A percentile compares a stretch with the other conserved stretches of the same genome.
These are phyloP conservation scores for Penaeus monodon DNA, from an alignment of 2,888 invertebrate genomes.

Conservation along the genomic window DNA sequence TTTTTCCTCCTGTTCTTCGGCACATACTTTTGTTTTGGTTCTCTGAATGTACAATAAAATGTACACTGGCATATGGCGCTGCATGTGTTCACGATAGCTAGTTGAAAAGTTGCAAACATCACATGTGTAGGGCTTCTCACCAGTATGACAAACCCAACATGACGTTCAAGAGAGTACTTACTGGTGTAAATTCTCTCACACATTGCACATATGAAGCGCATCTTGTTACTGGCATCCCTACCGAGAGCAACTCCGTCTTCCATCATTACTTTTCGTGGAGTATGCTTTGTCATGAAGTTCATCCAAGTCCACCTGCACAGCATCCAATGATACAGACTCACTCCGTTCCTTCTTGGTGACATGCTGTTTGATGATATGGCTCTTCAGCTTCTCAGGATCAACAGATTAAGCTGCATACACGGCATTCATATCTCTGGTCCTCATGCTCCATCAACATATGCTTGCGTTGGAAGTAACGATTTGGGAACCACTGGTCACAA, in stretches of 20 bases:
- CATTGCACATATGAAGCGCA: constrained; percentile 62
- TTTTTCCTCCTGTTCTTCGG: constrained; percentile 57
- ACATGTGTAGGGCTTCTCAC: constrained; percentile 62
- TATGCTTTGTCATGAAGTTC: constrained; percentile 60
- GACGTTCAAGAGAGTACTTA: constrained; percentile 63
- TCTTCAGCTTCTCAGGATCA: constrained; percentile 63
- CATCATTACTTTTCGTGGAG: constrained; percentile 64
- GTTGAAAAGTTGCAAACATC: constrained; percentile 63
- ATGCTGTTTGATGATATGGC: constrained; percentile 64
- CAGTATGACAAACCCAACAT: constrained; percentile 63
- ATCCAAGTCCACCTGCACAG: constrained; percentile 55
- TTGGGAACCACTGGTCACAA: constrained; percentile 62
- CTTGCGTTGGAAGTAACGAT: constrained; percentile 61
- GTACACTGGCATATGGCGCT: constrained; percentile 64
- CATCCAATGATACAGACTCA: constrained; percentile 55
- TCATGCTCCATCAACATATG: constrained; percentile 65
- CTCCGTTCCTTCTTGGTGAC: constrained; percentile 61
- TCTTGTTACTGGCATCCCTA: constrained; percentile 55
- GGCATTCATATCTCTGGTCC: constrained; percentile 63
- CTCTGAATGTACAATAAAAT: constrained; percentile 64
- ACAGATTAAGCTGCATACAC: constrained; percentile 63
- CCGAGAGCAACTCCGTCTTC: constrained; percentile 64
- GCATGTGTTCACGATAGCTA: constrained; percentile 64
- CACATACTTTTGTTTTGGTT: constrained; percentile 60
- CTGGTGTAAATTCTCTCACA: constrained; percentile 62